A percentile compares a stretch with the other conserved stretches of the same genome.
phyloP scores from a whole-genome alignment of 2,113 vertebrate genomes.

The Pholis gunnellus region DNA sequence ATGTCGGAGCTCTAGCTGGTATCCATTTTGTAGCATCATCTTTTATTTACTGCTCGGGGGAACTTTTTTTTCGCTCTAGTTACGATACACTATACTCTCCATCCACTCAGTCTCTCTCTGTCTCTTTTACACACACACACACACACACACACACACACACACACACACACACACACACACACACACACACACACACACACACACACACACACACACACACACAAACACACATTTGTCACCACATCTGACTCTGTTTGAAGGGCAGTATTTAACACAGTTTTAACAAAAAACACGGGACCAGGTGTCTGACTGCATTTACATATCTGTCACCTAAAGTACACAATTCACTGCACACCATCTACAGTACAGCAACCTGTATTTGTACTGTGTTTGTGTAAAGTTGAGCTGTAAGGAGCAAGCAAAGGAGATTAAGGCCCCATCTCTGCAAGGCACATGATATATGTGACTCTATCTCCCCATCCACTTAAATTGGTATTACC shows the following conservation, averaged over 20 bases:
- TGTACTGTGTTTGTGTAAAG: constrained; percentile 14
- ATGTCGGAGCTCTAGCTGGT: constrained; percentile 30
- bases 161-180: not conserved
- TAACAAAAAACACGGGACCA: not conserved
- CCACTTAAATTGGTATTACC: constrained; percentile 61
- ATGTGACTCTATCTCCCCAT: constrained; percentile 46
- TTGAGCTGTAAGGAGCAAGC: constrained; percentile 13
- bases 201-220: not conserved
- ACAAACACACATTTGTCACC: not conserved
- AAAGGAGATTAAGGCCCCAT: constrained; percentile 30
- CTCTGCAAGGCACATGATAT: constrained; percentile 40
- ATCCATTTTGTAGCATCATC: constrained; percentile 62
- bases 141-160: not conserved
- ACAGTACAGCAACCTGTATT: not conserved
- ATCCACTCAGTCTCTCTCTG: constrained; percentile 9
- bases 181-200: not conserved
- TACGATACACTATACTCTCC: constrained; percentile 7
- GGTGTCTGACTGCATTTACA: constrained; percentile 35
- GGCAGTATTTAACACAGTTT: not conserved
- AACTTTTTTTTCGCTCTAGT: constrained; percentile 54
- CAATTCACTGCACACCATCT: constrained; percentile 2
- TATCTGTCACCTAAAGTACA: constrained; percentile 26
- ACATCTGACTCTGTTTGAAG: not conserved
- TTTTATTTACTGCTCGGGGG: constrained; percentile 59
- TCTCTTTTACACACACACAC: constrained; percentile 1